Conservation (phyloP, 2,797 vertebrate genomes). For the Oryzias sinensis region DNA sequence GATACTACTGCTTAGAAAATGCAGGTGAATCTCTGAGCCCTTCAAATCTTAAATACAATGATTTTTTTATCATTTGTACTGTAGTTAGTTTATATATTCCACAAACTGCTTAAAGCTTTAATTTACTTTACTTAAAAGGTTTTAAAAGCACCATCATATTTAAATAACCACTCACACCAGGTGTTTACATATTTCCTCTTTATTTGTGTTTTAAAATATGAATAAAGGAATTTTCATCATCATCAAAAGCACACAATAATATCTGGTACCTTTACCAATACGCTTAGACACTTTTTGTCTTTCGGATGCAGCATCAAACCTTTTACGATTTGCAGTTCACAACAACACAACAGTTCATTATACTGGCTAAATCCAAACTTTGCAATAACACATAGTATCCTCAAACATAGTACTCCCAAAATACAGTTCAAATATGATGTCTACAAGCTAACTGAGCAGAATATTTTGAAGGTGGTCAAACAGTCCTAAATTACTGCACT, state of each 20-base stretch:
- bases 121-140: not conserved
- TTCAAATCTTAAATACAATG: too few relatives aligned
- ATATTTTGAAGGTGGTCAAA: conserved; percentile 9
- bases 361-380: conserved; percentile 19
- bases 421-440: conserved; percentile 29
- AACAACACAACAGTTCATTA: conserved; percentile 15
- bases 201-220: conserved; percentile 32
- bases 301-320: conserved; percentile 1
- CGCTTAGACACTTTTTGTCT: conserved; percentile 3
- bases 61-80: too few relatives aligned
- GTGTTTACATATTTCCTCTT: conserved; percentile 28
- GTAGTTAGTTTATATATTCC: too few relatives aligned
- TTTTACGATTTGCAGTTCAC: conserved; percentile 7
- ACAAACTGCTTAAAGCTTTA: too few relatives aligned
- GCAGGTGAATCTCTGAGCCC: too few relatives aligned
- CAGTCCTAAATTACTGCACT: conserved; percentile 10
- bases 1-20: not conserved
- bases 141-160: conserved; percentile 29
- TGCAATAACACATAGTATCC: conserved; percentile 19
- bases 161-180: conserved; percentile 36
- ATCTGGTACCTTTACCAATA: conserved; percentile 12
- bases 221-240: conserved; percentile 15
- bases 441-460: conserved; percentile 2
- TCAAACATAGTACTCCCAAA: conserved; percentile 25
- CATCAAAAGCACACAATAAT: conserved; percentile 24